Conservation (phyloP, 2,888 invertebrate species). For the Harpagoxenus sublaevis region DNA sequence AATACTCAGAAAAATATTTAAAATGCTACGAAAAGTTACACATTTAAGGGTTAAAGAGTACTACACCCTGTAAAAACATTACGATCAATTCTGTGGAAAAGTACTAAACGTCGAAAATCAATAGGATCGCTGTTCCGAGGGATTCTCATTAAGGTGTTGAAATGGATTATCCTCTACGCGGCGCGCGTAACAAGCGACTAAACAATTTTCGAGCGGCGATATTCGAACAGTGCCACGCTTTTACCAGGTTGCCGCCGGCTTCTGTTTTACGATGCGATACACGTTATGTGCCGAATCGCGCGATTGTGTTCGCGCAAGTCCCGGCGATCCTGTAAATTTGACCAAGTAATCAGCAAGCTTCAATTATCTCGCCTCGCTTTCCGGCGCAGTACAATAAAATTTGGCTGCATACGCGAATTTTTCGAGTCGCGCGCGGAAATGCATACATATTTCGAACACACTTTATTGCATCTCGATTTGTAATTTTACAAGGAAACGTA, state of each 20-base stretch:
- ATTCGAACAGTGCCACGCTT: constrained; percentile 19
- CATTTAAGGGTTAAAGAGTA: neutral
- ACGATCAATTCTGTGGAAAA: neutral
- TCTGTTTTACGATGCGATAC: constrained; percentile 41
- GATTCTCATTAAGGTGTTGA: constrained; percentile 36
- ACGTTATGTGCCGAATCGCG: constrained; percentile 32
- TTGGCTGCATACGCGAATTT: constrained; percentile 7
- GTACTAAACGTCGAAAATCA: constrained; percentile 22
- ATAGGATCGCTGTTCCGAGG: neutral
- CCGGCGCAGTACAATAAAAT: constrained; percentile 33
- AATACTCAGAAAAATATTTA: no score
- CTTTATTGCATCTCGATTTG: neutral
- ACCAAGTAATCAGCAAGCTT: constrained; percentile 47
- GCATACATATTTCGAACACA: neutral
- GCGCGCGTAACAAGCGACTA: constrained; percentile 9
- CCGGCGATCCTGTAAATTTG: constrained; percentile 43
- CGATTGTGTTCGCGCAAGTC: constrained; percentile 26
- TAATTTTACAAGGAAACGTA: neutral
- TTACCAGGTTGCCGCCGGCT: neutral
- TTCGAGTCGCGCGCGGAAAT: neutral
- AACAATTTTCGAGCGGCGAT: constrained; percentile 40
- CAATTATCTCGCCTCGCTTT: constrained; percentile 49
- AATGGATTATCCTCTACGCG: constrained; percentile 15
- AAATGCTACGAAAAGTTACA: no score
- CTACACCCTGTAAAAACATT: neutral